Percentiles rank a stretch among this genome's conserved stretches.
These are phyloP conservation scores for Ormyrus rosae DNA, from an alignment of 2,888 invertebrate species.

Conservation along the genomic window DNA sequence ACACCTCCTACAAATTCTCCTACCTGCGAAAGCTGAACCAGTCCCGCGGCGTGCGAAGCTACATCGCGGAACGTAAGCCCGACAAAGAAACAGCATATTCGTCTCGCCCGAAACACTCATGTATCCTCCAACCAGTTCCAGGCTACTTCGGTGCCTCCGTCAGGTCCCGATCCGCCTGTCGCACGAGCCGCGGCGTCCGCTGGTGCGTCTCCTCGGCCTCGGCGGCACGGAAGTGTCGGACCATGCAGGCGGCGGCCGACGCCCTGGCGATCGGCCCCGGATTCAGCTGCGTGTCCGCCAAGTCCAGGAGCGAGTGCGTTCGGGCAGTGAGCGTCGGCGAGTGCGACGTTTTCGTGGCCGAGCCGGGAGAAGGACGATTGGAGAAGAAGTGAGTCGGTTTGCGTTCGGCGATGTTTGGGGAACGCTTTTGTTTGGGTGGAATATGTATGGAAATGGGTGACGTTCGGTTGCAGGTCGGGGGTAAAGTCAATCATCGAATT, in stretches of 20 bases:
- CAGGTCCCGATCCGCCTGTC: constrained; percentile 68
- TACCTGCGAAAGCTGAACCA: constrained; percentile 69
- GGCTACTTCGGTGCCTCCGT: constrained; percentile 69
- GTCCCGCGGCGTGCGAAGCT: no score
- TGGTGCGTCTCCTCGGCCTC: constrained; percentile 83
- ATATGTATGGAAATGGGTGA: background rate
- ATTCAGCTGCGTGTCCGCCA: constrained; percentile 84
- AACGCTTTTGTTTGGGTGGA: no score
- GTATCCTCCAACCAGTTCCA: constrained; percentile 64
- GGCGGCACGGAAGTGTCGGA: constrained; percentile 87
- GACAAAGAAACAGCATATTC: no score
- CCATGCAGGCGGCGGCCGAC: constrained; percentile 84
- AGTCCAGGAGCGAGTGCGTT: constrained; percentile 82
- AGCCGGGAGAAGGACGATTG: constrained; percentile 83
- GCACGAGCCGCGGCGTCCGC: constrained; percentile 66
- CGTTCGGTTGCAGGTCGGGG: background rate
- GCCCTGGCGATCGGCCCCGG: constrained; percentile 88
- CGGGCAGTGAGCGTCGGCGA: constrained; percentile 79
- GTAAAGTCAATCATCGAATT: constrained; percentile 81
- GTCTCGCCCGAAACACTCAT: no score
- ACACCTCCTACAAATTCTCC: constrained; percentile 39
- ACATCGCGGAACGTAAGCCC: no score
- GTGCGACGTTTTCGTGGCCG: constrained; percentile 84
- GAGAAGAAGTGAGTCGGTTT: constrained; percentile 80
- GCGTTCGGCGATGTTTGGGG: no score